Conservation (phyloP, 2,888 invertebrate species). For the Periphyllus acericola region DNA sequence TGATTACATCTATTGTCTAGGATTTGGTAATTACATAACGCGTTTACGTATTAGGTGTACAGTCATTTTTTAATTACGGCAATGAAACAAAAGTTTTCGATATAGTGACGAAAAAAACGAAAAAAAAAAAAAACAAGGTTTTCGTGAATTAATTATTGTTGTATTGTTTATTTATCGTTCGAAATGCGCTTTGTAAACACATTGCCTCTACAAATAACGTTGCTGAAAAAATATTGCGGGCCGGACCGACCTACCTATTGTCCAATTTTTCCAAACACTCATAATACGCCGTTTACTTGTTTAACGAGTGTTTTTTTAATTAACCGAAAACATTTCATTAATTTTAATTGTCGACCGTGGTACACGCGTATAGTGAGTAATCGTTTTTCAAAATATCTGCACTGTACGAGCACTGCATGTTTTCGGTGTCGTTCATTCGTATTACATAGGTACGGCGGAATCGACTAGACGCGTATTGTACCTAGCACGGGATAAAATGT, state of each 20-base stretch:
- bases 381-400: not conserved
- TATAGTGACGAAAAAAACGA: not conserved
- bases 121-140: not conserved
- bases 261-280: not conserved
- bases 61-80: not conserved
- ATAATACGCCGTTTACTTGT: not conserved
- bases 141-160: not conserved
- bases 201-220: not conserved
- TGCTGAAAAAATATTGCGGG: not conserved
- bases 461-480: too few species aligned
- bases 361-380: not conserved
- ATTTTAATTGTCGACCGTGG: not conserved
- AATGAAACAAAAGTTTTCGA: not conserved
- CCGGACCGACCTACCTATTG: not conserved
- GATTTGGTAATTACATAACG: too few species aligned
- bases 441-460: too few species aligned
- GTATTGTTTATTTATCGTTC: not conserved
- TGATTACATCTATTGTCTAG: not conserved
- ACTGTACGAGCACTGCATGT: not conserved
- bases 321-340: not conserved
- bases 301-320: not conserved
- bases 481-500: too few species aligned
- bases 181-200: not conserved
- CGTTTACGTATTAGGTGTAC: not conserved
- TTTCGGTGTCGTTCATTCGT: not conserved